Evolutionary conservation across 1,140 invertebrate genomes (phyloP), one percentile per base, ranked within the genome.

Genomic region (Panulirus ornatus): DNA sequence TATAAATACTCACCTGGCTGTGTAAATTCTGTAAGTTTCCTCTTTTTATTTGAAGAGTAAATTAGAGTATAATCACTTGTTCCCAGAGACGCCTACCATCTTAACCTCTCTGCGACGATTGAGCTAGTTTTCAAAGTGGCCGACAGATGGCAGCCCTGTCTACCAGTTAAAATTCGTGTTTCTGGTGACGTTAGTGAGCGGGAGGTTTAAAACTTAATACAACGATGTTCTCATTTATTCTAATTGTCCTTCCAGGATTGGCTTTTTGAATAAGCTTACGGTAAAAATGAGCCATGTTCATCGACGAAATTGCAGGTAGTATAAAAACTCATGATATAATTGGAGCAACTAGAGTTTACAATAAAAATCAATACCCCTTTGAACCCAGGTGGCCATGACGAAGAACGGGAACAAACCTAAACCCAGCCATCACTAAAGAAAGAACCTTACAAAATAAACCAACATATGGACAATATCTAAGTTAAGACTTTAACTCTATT

Each of bases 361-460:
- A 66, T 66, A 27, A 66, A 66, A 66, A 66, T 66, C 58, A 66
- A 66, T 66, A 66, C 58, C n/a, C n/a, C 27, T 66, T 27, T 66
- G 58, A 8, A 66, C 58, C 58, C 58, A 66, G 58, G 58, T 27
- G 30, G 58, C 58, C 58, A 66, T 66, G 58, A 66, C 30, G 58
- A 66, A 66, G 58, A 66, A 66, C 30, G 58, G 58, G 58, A 66
- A 66, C n/a, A 27, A 16, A 66, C n/a, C n/a, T 5, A 5, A 27
- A 66, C 44, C 5, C n/a, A 22, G 58, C n/a, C 22, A 27, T 27
- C n/a, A 66, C n/a, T n/a, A n/a, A n/a, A n/a, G n/a, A n/a, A 2
- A 66, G 27, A 16, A 66, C 0, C 58, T 66, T 30, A 6, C n/a
- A 58, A 2, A 2, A n/a, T n/a, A n/a, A n/a, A n/a, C n/a, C n/a